Base-by-base conservation (phyloP, 2,113 vertebrate genomes). In the Ammodytes dubius region DNA sequence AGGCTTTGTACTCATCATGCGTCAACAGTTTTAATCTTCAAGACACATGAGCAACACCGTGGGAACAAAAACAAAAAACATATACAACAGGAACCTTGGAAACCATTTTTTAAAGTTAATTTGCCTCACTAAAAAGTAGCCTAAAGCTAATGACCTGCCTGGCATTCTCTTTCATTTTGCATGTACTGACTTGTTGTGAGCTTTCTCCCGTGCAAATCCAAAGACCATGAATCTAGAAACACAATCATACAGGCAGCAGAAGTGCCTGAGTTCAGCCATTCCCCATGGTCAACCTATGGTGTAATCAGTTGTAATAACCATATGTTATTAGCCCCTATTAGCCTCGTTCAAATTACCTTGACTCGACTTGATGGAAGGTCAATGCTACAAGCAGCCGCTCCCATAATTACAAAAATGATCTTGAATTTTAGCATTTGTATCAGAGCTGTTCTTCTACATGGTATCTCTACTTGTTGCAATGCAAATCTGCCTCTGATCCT, bases 371-470 rank as follows among this genome's bases (percentile, higher is more conserved):
- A 54, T 69, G 27, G 40, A 88, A 90, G 85, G 85, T 85, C 87
- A 79, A n/a, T 1, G 1, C n/a, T 78, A 7, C 49, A 50, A 59
- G 37, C 54, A 72, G 70, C 1, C 13, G 1, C 70, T 53, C 12
- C 60, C 19, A 27, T 35, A 66, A 70, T 67, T 81, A 15, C 75
- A 56, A 80, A 72, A 39, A 15, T 27, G 54, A 74, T 73, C 71
- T 42, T 19, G 37, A 63, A 43, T n/a, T 15, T 40, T 0, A 19
- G 50, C 37, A 5, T 7, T 0, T 61, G 19, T 35, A 60, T 47
- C 58, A 63, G 84, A 88, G 81, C 71, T 85, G 87, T 76, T 87
- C 27, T 64, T 87, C 87, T 49, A 67, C 50, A 39, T 42, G 47
- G 56, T 65, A 12, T 69, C 49, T 59, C 46, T 0, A 7, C 74